These are phyloP conservation scores for Sinonovacula constricta DNA, from an alignment of 1,140 invertebrate species.

Conservation along the genomic window DNA sequence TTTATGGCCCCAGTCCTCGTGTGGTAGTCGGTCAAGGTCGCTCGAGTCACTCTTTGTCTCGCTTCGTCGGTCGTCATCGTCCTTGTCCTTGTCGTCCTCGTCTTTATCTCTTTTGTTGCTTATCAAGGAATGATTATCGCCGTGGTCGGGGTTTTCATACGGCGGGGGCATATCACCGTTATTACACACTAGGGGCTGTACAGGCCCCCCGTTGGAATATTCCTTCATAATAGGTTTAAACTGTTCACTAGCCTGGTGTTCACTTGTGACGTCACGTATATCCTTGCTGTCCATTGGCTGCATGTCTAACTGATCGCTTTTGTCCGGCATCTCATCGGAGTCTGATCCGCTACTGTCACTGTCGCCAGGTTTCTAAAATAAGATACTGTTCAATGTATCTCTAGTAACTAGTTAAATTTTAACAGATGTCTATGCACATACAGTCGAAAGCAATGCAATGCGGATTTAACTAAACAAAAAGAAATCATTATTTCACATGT, in stretches of 20 bases:
- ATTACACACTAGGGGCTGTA: constrained; percentile 29
- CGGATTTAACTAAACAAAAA: not conserved
- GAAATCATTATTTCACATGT: not conserved
- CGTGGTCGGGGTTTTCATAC: constrained; percentile 35
- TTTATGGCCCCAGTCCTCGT: constrained; percentile 81
- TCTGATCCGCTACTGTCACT: not conserved
- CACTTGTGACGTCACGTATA: not conserved
- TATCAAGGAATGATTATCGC: constrained; percentile 46
- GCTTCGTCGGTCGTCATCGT: constrained; percentile 30
- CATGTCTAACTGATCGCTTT: constrained; percentile 13
- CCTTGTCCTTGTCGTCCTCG: constrained; percentile 2
- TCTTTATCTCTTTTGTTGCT: constrained; percentile 43
- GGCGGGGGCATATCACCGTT: constrained; percentile 20
- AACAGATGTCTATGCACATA: too few relatives aligned
- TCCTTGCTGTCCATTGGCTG: constrained; percentile 20
- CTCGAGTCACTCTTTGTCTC: not conserved
- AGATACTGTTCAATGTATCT: too few relatives aligned
- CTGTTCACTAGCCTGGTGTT: not conserved
- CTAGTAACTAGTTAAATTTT: too few relatives aligned
- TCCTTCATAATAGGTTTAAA: constrained; percentile 20
- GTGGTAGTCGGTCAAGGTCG: constrained; percentile 21
- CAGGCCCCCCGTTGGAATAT: constrained; percentile 33
- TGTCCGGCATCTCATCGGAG: constrained; percentile 20
- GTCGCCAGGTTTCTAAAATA: constrained; percentile 11
- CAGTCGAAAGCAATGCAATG: not conserved